Conservation (phyloP, 2,113 vertebrate species). For the Rhynchomys soricoides region DNA sequence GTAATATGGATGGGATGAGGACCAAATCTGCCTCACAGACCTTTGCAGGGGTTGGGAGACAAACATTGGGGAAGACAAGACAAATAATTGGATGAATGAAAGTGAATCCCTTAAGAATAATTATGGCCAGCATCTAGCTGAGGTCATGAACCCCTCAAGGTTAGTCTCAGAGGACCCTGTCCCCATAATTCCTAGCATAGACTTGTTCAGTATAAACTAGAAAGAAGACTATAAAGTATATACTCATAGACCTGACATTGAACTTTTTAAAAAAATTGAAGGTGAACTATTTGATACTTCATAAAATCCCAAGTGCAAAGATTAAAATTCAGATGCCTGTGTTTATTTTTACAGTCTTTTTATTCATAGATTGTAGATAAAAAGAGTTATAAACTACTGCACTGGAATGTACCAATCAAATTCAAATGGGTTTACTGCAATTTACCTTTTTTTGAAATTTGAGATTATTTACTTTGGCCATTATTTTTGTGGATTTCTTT, state of each 20-base stretch:
- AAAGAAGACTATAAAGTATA: background rate
- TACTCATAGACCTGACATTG: background rate
- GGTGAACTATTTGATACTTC: background rate
- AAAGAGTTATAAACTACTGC: background rate
- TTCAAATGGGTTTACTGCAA: background rate
- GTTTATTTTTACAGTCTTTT: constrained; percentile 10
- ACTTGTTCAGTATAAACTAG: background rate
- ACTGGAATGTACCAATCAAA: constrained; percentile 22
- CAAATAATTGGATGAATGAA: background rate
- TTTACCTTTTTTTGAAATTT: constrained; percentile 7
- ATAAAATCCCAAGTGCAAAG: background rate
- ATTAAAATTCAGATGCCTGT: background rate
- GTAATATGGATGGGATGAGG: background rate
- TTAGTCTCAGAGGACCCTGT: background rate
- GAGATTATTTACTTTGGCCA: background rate
- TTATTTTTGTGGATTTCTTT: constrained; percentile 18
- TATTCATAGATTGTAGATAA: background rate
- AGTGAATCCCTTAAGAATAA: background rate
- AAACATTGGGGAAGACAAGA: background rate
- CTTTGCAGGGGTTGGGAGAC: background rate
- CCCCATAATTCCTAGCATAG: background rate
- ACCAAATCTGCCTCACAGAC: background rate
- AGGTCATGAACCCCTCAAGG: background rate
- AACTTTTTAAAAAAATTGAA: background rate
- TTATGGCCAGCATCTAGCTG: background rate